These are phyloP conservation scores for Cephalopachus bancanus DNA, from an alignment of 2,797 vertebrate genomes.

Conservation along the genomic window DNA sequence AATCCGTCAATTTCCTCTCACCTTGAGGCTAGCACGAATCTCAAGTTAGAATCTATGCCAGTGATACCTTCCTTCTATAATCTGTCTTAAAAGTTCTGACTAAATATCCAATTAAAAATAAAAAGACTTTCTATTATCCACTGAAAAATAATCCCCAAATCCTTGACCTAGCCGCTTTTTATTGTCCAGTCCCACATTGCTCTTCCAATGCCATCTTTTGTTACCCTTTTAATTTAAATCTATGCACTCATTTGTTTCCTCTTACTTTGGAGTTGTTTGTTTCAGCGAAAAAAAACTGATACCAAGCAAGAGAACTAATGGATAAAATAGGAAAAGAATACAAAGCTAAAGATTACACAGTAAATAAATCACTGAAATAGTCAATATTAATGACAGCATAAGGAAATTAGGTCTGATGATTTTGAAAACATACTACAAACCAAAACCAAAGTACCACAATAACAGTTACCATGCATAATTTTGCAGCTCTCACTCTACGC, in stretches of 20 bases:
- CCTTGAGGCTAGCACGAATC: neutral
- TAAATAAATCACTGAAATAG: neutral
- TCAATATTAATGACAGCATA: neutral
- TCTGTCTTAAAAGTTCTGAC: conserved; percentile 49
- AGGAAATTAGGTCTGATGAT: neutral
- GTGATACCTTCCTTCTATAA: neutral
- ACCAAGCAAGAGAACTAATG: neutral
- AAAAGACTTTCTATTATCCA: neutral
- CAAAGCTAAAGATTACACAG: neutral
- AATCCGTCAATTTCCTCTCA: conserved; percentile 17
- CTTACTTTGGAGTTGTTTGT: neutral
- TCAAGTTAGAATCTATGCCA: conserved; percentile 44
- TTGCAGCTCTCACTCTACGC: neutral
- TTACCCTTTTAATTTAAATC: neutral
- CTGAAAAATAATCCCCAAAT: neutral
- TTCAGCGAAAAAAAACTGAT: neutral
- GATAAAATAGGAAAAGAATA: neutral
- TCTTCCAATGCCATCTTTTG: neutral
- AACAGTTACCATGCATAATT: neutral
- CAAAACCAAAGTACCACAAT: neutral
- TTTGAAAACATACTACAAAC: neutral
- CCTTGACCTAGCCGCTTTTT: neutral
- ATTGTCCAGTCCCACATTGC: neutral
- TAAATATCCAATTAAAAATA: conserved; percentile 42
- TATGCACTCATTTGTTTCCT: neutral